Percentiles rank a stretch among this genome's conserved stretches.
Evolutionary conservation across 1,140 invertebrate species (phyloP).

Genomic region (Zaprionus nigranus): DNA sequence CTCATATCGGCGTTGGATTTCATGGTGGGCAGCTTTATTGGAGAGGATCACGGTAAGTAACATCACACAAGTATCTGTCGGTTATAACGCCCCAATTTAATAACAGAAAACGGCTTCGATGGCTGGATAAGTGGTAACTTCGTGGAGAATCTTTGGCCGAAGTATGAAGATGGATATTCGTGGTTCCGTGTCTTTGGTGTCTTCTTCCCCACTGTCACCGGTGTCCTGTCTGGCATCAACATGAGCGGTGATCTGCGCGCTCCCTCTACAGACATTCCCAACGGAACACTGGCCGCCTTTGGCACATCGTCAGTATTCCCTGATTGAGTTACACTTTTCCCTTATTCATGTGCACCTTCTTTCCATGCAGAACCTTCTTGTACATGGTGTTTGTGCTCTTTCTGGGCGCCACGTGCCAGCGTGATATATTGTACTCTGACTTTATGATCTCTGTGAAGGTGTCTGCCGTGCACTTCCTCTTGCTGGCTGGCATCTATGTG

Average conservation of each 20-base stretch:
- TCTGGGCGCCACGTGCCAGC: conserved; percentile 93
- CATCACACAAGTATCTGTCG: not conserved
- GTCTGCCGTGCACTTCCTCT: conserved; percentile 91
- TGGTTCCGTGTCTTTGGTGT: conserved; percentile 98
- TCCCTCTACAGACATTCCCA: conserved; percentile 96
- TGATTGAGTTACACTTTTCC: not conserved
- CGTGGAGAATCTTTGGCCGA: conserved; percentile 92
- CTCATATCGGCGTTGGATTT: conserved; percentile 95
- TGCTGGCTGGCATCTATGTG: conserved; percentile 96
- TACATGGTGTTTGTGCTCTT: conserved; percentile 96
- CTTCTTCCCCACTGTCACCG: conserved; percentile 97
- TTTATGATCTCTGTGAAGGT: conserved; percentile 97
- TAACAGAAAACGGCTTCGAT: conserved; percentile 91
- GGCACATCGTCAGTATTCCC: conserved; percentile 89
- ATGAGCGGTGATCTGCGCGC: conserved; percentile 98
- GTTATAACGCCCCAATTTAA: not conserved
- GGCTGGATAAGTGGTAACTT: conserved; percentile 93
- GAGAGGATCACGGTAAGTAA: conserved; percentile 87
- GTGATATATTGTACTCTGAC: conserved; percentile 90
- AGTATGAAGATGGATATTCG: conserved; percentile 91
- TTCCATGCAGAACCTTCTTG: conserved; percentile 90
- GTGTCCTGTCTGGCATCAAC: conserved; percentile 97
- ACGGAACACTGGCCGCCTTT: conserved; percentile 96
- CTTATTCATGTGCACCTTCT: conserved; percentile 39
- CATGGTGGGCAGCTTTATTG: conserved; percentile 93